A percentile compares a stretch with the other conserved stretches of the same genome.
These are phyloP conservation scores for Trachelipus rathkii DNA, from an alignment of 1,140 invertebrate species.

Conservation along the genomic window DNA sequence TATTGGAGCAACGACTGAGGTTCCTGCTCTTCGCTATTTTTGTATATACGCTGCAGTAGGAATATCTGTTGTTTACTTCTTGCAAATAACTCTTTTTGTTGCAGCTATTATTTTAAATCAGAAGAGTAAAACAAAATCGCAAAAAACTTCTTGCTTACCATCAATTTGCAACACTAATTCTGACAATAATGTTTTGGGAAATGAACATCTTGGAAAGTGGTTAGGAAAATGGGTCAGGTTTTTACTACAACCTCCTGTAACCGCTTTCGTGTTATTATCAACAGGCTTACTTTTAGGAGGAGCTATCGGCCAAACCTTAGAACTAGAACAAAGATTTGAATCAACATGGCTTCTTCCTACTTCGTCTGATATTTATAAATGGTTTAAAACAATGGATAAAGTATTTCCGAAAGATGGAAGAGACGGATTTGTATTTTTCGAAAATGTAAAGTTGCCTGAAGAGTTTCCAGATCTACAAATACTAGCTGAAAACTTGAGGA, in stretches of 20 bases:
- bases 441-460: constrained; percentile 46
- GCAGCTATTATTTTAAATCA: constrained; percentile 58
- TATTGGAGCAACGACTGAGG: constrained; percentile 60
- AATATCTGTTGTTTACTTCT: constrained; percentile 56
- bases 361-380: constrained; percentile 53
- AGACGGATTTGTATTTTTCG: constrained; percentile 55
- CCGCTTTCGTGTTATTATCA: constrained; percentile 42
- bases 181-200: not conserved
- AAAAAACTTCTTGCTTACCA: not conserved
- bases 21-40: constrained; percentile 56
- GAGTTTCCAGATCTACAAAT: constrained; percentile 38
- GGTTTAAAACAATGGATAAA: constrained; percentile 51
- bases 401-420: constrained; percentile 56
- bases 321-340: constrained; percentile 57
- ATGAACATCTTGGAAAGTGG: not conserved
- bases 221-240: not conserved
- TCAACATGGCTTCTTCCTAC: constrained; percentile 57
- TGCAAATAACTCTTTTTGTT: constrained; percentile 58
- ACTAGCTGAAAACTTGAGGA: constrained; percentile 30
- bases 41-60: constrained; percentile 56
- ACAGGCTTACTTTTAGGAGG: constrained; percentile 45
- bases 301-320: constrained; percentile 51
- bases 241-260: constrained; percentile 23
- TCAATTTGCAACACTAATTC: not conserved
- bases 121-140: constrained; percentile 28